A percentile compares a stretch with the other conserved stretches of the same genome.
Evolutionary conservation across 1,140 invertebrate genomes (phyloP).

Genomic region (Dendroctonus valens): DNA sequence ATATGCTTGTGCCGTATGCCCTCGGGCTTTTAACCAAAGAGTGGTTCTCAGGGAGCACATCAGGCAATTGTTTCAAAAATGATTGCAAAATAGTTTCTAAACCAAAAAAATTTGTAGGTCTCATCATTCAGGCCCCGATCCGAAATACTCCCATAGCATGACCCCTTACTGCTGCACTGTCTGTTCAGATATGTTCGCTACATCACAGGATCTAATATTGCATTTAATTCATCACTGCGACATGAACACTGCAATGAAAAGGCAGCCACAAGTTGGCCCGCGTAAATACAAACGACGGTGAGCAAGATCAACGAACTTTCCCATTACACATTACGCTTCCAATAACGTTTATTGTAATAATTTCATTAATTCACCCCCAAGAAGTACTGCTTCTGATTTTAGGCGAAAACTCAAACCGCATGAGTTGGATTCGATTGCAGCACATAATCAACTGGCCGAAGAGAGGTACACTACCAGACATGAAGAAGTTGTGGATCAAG

Average conservation of each 20-base stretch:
- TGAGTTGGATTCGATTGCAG: conserved; percentile 54
- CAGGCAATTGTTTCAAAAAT: conserved; percentile 45
- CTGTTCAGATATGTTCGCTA: conserved; percentile 64
- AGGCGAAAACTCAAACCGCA: conserved; percentile 69
- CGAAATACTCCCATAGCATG: conserved; percentile 53
- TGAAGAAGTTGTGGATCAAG: conserved; percentile 41
- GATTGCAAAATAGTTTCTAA: not conserved
- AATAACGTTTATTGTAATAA: not conserved
- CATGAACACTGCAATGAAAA: conserved; percentile 73
- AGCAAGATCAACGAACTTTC: not conserved
- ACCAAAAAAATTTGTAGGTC: conserved; percentile 48
- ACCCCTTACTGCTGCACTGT: conserved; percentile 71
- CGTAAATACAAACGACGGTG: conserved; percentile 70
- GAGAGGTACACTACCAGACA: conserved; percentile 6
- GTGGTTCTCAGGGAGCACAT: conserved; percentile 80
- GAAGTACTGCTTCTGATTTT: not conserved
- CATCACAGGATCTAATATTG: conserved; percentile 71
- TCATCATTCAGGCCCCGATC: conserved; percentile 76
- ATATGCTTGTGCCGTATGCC: conserved; percentile 93
- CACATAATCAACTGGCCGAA: conserved; percentile 36
- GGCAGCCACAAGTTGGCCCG: conserved; percentile 72
- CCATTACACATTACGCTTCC: no score
- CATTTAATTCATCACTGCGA: conserved; percentile 82
- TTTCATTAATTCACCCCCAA: not conserved
- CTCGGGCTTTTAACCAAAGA: conserved; percentile 79